Conservation (phyloP, 1,140 invertebrate species). For the Periplaneta americana region DNA sequence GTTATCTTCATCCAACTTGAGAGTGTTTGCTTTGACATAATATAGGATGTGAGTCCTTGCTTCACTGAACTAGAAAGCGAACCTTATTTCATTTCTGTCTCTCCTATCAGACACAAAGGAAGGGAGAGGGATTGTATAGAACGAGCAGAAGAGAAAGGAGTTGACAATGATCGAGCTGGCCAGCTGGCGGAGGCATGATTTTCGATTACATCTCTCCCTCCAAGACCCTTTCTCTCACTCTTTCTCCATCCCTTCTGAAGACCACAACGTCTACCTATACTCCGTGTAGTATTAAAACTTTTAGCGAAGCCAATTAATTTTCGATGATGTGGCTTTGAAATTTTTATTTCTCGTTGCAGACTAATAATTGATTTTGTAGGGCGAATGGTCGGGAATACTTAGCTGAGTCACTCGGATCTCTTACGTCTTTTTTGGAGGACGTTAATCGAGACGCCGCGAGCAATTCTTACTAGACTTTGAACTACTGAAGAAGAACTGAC, state of each 20-base stretch:
- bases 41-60: neutral
- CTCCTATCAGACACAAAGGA: neutral
- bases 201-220: neutral
- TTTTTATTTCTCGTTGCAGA: neutral
- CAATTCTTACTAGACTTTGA: neutral
- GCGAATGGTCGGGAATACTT: neutral
- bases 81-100: neutral
- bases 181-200: neutral
- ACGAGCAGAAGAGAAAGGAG: neutral
- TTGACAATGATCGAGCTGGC: neutral
- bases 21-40: neutral
- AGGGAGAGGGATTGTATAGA: neutral
- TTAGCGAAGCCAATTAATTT: neutral
- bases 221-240: too few species aligned
- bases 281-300: neutral
- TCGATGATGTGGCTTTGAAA: neutral
- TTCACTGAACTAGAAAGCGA: neutral
- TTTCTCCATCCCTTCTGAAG: neutral
- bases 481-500: too few species aligned
- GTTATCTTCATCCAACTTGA: neutral
- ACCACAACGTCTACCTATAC: neutral
- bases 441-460: neutral
- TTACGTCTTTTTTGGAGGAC: neutral
- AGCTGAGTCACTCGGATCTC: neutral
- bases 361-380: neutral